Evolutionary conservation across 2,888 invertebrate species (phyloP).

Genomic region (Cyclophora punctaria): DNA sequence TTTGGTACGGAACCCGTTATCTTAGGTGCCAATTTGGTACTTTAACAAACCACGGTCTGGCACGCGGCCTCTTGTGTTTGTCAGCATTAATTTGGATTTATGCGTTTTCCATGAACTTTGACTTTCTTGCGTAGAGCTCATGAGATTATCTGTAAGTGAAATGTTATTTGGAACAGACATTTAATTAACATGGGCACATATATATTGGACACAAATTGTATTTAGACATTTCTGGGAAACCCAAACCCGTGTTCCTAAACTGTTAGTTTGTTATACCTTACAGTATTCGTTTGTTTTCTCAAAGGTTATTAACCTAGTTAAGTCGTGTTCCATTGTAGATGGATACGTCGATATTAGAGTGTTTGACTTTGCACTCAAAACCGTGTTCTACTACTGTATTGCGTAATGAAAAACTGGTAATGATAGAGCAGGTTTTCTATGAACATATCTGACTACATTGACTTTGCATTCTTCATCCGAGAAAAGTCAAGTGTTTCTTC

Average conservation of each 20-base stretch:
- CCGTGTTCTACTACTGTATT: slow-evolving; percentile 14
- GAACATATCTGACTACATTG: too few species aligned
- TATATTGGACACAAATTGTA: slow-evolving; percentile 11
- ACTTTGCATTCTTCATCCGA: too few species aligned
- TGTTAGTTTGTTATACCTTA: slow-evolving; percentile 37
- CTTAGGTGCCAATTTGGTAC: slow-evolving; percentile 36
- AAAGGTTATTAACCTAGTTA: slow-evolving; percentile 65
- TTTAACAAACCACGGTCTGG: slow-evolving; percentile 18
- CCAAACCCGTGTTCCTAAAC: slow-evolving; percentile 27
- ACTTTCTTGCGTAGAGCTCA: neutral
- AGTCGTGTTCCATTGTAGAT: slow-evolving; percentile 26
- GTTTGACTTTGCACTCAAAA: slow-evolving; percentile 18
- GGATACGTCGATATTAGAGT: slow-evolving; percentile 10
- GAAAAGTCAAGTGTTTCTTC: too few species aligned
- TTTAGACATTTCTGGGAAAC: slow-evolving; percentile 12
- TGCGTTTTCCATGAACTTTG: slow-evolving; percentile 8
- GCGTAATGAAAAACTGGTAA: slow-evolving; percentile 15
- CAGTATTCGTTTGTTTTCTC: slow-evolving; percentile 38
- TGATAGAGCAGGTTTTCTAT: slow-evolving; percentile 5
- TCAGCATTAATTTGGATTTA: slow-evolving; percentile 12
- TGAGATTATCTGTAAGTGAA: too few species aligned
- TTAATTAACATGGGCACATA: neutral
- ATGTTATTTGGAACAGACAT: too few species aligned
- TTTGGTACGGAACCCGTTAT: slow-evolving; percentile 54
- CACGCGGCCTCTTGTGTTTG: slow-evolving; percentile 11